Base-by-base conservation (phyloP, 2,797 vertebrate species). In the Sebastes oblongus region DNA sequence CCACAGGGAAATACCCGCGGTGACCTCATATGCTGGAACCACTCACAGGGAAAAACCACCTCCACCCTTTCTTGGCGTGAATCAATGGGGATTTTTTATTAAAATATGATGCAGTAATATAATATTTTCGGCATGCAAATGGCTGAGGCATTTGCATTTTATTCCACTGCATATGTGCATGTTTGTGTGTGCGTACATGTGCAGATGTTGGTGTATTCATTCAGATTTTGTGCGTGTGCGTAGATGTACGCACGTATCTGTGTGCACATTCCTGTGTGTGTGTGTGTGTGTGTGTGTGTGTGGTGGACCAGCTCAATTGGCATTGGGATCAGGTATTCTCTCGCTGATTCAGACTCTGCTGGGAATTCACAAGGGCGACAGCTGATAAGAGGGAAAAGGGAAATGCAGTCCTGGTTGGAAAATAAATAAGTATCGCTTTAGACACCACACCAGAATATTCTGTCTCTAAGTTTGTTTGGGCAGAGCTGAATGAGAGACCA, bases 271-370 rank as follows among this genome's bases (percentile, higher is more conserved):
- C 59, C 39, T 71, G 56, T 72, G 50, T 66, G 55, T 46, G 27
- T 66, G 60, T 39, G 34, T 36, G 34, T 29, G 29, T 29, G 29
- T 36, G 75, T 71, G 46, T 39, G 36, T 14, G 55, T 46, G 27
- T 66, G 60, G 25, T 29, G 30, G 70, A 52, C 2, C 61, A 61
- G 60, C 75, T 87, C 79, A 77, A 75, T 89, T 85, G 78, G 72
- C 87, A 88, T 39, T 87, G 77, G 72, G 77, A 89, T 91, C 88
- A 92, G 89, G 89, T 92, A 90, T 91, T 92, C 78, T 88, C 84
- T 64, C 2, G 66, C 76, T 77, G 80, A 87, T 81, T 81, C 76
- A 84, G 60, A 54, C 79, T 84, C 88, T 80, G 62, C 76, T 89
- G 88, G 86, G 84, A 90, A 91, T 92, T 91, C 68, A 90, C 83